phyloP scores from a whole-genome alignment of 2,113 vertebrate species.

The Podilymbus podiceps region DNA sequence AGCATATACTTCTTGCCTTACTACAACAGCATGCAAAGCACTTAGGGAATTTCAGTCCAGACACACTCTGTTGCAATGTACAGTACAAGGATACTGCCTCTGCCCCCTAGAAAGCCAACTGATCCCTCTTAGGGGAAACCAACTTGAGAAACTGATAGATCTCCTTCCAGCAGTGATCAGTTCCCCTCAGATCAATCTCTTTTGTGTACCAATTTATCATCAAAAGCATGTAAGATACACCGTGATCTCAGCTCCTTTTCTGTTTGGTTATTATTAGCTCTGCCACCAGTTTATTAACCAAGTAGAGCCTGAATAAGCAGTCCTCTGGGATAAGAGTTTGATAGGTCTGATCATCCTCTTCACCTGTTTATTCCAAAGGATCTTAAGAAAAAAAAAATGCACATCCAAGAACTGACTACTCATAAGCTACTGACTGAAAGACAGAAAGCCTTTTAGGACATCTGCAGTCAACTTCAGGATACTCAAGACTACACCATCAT shows the following conservation, averaged over 20 bases:
- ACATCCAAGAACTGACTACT: background rate
- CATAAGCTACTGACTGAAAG: background rate
- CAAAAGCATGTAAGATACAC: background rate
- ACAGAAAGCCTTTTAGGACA: background rate
- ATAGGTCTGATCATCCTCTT: background rate
- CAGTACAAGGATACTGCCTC: background rate
- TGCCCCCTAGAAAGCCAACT: background rate
- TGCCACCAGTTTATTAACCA: background rate
- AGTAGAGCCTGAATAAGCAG: background rate
- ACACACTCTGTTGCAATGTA: background rate
- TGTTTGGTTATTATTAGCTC: background rate
- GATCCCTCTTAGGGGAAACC: background rate
- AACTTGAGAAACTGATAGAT: background rate
- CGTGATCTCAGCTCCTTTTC: background rate
- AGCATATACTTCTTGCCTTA: background rate
- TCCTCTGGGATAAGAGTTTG: background rate
- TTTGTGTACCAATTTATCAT: background rate
- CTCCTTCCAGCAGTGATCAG: background rate
- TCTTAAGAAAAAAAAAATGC: background rate
- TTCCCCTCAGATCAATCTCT: background rate
- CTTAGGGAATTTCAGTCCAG: background rate
- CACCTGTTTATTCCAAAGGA: background rate
- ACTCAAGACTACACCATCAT: background rate
- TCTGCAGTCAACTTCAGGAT: background rate
- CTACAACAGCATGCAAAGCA: background rate